phyloP scores from a whole-genome alignment of 2,888 invertebrate genomes.

The Stenoptilia bipunctidactyla region DNA sequence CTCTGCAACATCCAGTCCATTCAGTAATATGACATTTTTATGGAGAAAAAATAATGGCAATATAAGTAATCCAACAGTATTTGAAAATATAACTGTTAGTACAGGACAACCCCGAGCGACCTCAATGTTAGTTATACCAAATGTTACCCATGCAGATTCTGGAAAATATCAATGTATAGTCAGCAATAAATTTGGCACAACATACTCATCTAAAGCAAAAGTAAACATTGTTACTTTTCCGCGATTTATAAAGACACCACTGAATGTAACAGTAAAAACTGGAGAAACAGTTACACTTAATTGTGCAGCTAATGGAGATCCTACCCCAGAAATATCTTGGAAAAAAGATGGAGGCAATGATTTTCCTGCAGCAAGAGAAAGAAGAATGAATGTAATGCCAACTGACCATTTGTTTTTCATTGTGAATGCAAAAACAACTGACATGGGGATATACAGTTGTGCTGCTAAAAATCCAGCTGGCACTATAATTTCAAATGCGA shows the following conservation, averaged over 20 bases:
- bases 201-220: conserved; percentile 88
- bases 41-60: conserved; percentile 90
- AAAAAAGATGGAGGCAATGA: conserved; percentile 94
- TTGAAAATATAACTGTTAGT: conserved; percentile 53
- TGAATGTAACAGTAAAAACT: conserved; percentile 85
- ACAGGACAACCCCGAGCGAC: conserved; percentile 76
- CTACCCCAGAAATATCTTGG: conserved; percentile 90
- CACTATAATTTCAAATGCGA: conserved; percentile 86
- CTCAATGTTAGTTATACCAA: conserved; percentile 79
- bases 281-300: conserved; percentile 90
- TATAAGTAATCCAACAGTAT: conserved; percentile 51
- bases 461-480: conserved; percentile 93
- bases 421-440: conserved; percentile 88
- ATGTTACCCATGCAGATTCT: conserved; percentile 84
- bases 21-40: conserved; percentile 80
- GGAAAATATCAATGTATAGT: conserved; percentile 95
- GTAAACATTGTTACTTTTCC: conserved; percentile 92
- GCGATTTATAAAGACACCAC: conserved; percentile 85
- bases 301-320: conserved; percentile 92
- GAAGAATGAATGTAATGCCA: conserved; percentile 93
- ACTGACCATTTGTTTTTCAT: conserved; percentile 94
- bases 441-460: conserved; percentile 94
- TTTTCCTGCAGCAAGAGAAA: conserved; percentile 94
- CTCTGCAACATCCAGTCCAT: conserved; percentile 83
- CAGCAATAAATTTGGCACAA: conserved; percentile 88